phyloP scores from a whole-genome alignment of 2,888 invertebrate species.

The Diaprepes abbreviatus region DNA sequence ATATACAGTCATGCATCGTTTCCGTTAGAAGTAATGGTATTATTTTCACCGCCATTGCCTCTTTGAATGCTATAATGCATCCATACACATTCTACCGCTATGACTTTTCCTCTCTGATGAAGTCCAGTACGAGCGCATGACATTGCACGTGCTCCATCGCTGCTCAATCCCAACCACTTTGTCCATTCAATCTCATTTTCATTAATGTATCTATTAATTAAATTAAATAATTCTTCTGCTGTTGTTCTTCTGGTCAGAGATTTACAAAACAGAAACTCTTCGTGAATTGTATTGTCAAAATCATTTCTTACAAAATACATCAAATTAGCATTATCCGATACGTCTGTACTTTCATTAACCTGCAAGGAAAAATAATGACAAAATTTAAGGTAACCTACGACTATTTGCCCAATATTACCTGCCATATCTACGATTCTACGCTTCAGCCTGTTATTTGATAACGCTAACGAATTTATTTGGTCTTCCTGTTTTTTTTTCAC shows the following conservation, averaged over 20 bases:
- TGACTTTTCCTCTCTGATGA: background rate
- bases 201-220: background rate
- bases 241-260: background rate
- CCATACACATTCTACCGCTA: background rate
- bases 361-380: background rate
- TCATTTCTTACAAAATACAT: background rate
- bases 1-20: background rate
- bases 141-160: constrained; percentile 5
- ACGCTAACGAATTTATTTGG: no score
- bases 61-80: background rate
- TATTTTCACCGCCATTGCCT: background rate
- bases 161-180: background rate
- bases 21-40: background rate
- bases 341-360: background rate
- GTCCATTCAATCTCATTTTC: background rate
- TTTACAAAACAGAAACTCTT: background rate
- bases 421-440: no score
- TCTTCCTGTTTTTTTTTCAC: no score
- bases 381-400: no score
- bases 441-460: no score
- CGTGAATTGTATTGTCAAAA: background rate
- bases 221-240: background rate
- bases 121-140: background rate
- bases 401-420: no score
- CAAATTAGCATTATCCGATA: background rate